These are phyloP conservation scores for Cartodere bifasciata DNA, from an alignment of 2,888 invertebrate species.

Conservation along the genomic window DNA sequence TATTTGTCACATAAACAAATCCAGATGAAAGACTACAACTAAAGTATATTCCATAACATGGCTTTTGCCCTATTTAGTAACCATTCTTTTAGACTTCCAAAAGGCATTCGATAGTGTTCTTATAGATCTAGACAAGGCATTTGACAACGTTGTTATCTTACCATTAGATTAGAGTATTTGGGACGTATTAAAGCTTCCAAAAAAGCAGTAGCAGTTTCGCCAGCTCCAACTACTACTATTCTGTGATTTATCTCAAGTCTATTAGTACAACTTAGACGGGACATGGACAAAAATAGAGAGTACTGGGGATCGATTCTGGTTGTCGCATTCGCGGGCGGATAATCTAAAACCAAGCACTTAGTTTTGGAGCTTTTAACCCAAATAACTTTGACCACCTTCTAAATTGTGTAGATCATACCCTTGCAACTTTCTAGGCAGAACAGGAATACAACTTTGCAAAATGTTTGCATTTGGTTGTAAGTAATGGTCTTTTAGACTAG, in stretches of 20 bases:
- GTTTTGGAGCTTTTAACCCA: too few relatives aligned
- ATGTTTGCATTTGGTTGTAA: too few relatives aligned
- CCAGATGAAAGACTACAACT: too few relatives aligned
- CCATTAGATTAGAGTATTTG: conserved; percentile 26
- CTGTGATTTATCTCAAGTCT: conserved; percentile 42
- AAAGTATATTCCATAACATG: too few relatives aligned
- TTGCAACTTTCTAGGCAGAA: conserved; percentile 21
- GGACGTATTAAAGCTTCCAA: conserved; percentile 46
- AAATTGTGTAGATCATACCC: conserved; percentile 19
- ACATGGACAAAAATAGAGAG: conserved; percentile 44
- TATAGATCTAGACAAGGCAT: too few relatives aligned
- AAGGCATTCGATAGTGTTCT: too few relatives aligned
- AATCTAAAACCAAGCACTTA: too few relatives aligned
- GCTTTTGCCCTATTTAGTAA: too few relatives aligned
- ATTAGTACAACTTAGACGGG: conserved; percentile 38
- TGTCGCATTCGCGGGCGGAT: background rate
- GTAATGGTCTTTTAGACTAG: conserved; percentile 15
- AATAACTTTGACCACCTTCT: too few relatives aligned
- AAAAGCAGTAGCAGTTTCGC: conserved; percentile 49
- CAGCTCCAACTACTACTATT: conserved; percentile 54
- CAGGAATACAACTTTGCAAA: conserved; percentile 22
- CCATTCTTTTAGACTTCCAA: too few relatives aligned
- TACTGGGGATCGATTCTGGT: conserved; percentile 20
- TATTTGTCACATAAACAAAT: too few relatives aligned
- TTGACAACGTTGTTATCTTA: too few relatives aligned